These are phyloP conservation scores for Uria aalge DNA, from an alignment of 2,113 vertebrate genomes.

Conservation along the genomic window DNA sequence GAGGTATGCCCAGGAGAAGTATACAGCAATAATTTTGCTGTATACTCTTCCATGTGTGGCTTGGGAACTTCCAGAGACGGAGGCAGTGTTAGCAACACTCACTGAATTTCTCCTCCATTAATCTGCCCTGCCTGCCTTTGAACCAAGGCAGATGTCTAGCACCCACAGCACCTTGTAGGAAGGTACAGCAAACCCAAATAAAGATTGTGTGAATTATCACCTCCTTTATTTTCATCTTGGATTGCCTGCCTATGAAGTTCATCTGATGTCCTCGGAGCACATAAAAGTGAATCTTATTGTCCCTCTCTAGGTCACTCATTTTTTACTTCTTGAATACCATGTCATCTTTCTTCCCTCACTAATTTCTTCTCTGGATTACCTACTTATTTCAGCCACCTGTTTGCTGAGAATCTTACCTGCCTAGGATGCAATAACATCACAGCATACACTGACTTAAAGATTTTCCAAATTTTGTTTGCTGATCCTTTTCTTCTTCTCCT, in stretches of 20 bases:
- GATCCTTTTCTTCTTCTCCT: not conserved
- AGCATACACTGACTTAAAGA: rapidly evolving
- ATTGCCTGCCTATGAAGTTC: not conserved
- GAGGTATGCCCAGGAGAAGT: not conserved
- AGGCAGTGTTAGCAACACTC: not conserved
- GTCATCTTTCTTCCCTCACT: not conserved
- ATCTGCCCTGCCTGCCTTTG: not conserved
- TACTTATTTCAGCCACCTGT: not conserved
- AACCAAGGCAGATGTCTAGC: not conserved
- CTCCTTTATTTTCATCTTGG: not conserved
- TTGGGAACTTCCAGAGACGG: not conserved
- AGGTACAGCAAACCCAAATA: not conserved
- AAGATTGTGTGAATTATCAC: not conserved
- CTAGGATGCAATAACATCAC: not conserved
- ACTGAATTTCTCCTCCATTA: not conserved
- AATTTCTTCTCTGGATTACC: not conserved
- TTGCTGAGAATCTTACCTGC: not conserved
- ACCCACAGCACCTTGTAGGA: not conserved
- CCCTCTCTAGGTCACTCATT: rapidly evolving
- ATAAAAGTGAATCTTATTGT: not conserved
- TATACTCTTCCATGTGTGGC: not conserved
- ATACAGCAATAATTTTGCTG: not conserved
- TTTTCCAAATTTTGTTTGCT: not conserved
- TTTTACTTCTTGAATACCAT: not conserved
- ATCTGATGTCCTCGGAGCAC: not conserved